phyloP scores from a whole-genome alignment of 1,140 invertebrate genomes.

The Oppia nitens region DNA sequence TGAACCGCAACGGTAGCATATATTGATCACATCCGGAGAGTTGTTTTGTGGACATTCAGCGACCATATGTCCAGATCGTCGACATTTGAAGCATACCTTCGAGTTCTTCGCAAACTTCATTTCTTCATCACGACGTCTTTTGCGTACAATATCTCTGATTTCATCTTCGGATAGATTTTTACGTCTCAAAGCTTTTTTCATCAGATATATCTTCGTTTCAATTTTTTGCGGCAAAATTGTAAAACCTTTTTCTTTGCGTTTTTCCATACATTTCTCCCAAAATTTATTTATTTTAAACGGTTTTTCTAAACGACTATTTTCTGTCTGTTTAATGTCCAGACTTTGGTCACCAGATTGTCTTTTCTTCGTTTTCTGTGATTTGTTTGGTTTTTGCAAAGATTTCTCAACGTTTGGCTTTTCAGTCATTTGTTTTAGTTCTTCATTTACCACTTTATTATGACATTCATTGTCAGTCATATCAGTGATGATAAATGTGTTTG shows the following conservation, averaged over 20 bases:
- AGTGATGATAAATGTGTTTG: no score
- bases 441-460: no score
- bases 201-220: constrained; percentile 16
- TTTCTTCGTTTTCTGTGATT: background rate
- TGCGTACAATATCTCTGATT: constrained; percentile 14
- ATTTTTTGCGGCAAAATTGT: constrained; percentile 13
- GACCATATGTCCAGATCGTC: constrained; percentile 46
- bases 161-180: constrained; percentile 8
- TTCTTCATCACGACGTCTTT: constrained; percentile 16
- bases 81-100: constrained; percentile 51
- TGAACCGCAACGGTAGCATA: constrained; percentile 75
- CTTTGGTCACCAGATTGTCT: background rate
- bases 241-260: constrained; percentile 15
- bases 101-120: background rate
- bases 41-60: constrained; percentile 52
- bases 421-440: no score
- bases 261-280: constrained; percentile 7
- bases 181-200: constrained; percentile 14
- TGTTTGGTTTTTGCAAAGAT: background rate
- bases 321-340: background rate
- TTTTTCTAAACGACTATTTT: background rate
- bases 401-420: no score
- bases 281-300: constrained; percentile 11
- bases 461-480: no score
- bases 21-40: constrained; percentile 31